These are phyloP conservation scores for Caenorhabditis macrosperma DNA, from an alignment of 2,888 invertebrate genomes.

Conservation along the genomic window DNA sequence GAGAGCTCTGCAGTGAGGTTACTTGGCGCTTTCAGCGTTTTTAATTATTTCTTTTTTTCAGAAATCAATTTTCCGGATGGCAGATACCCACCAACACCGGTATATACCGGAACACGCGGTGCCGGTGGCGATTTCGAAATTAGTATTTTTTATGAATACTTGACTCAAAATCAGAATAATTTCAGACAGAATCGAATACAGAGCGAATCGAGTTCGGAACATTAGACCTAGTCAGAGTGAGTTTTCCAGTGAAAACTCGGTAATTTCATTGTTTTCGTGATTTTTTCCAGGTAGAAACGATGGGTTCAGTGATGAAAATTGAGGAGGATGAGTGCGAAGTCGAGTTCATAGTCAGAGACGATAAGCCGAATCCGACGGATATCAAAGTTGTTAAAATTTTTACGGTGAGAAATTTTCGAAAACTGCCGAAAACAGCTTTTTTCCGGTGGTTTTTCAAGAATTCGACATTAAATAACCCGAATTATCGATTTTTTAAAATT, in stretches of 20 bases:
- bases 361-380: background rate
- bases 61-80: constrained; percentile 1
- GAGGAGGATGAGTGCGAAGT: background rate
- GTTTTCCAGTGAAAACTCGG: background rate
- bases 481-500: background rate
- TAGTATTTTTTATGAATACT: background rate
- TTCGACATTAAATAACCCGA: no score
- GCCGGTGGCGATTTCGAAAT: background rate
- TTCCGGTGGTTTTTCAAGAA: no score
- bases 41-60: background rate
- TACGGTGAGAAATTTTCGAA: no score
- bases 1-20: no score
- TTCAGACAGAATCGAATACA: constrained; percentile 2
- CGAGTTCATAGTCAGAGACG: background rate
- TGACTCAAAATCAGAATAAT: no score
- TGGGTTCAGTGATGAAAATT: background rate
- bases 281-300: constrained; percentile 13
- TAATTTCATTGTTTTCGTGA: background rate
- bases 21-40: no score
- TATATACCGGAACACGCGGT: constrained; percentile 35
- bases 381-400: constrained; percentile 19
- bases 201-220: constrained; percentile 12
- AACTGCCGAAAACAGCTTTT: no score
- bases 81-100: background rate
- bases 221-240: background rate